Evolutionary conservation across 2,888 invertebrate genomes (phyloP), one percentile per base, ranked within the genome.

Genomic region (Miltochrista miniata): DNA sequence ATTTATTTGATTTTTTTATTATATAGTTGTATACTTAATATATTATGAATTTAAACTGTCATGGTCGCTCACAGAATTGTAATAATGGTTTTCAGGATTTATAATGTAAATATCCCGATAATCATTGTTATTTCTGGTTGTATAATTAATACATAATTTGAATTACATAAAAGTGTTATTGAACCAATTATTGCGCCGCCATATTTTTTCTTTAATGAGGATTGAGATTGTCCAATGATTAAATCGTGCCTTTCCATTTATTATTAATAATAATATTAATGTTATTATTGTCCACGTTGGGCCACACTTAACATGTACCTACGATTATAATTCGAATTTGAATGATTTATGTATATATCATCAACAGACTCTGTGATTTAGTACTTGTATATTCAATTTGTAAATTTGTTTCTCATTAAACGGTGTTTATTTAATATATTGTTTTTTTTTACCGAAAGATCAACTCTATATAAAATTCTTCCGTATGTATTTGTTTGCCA

Each of bases 401-500:
- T 87, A 88, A 81, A 87, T 85, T 85, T 83, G 76, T 83, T 87
- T 84, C 63, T 70, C 60, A 88, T 75, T 87, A 88, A 85, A 86
- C 61, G 63, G 71, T 78, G 75, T 76, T 71, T 60, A 59, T 56
- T 70, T 69, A 42, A 72, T 66, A 51, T 49, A 45, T 54, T 54
- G 56, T 59, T 61, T 68, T 53, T 13, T 48, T 68, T 62, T 54
- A 7, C 24, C 29, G 9, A 0, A 13, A 5, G 5, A 11, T 15
- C 18, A 5, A 24, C 18, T 24, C 18, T 4, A 24, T 24, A 24
- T n/a, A n/a, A n/a, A n/a, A n/a, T n/a, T n/a, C n/a, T n/a, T n/a
- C n/a, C n/a, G n/a, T n/a, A n/a, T n/a, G n/a, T n/a, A n/a, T n/a
- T n/a, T n/a, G n/a, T n/a, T n/a, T n/a, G n/a, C n/a, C n/a, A n/a